Conservation (phyloP, 2,797 vertebrate species). For the Streptopelia turtur region DNA sequence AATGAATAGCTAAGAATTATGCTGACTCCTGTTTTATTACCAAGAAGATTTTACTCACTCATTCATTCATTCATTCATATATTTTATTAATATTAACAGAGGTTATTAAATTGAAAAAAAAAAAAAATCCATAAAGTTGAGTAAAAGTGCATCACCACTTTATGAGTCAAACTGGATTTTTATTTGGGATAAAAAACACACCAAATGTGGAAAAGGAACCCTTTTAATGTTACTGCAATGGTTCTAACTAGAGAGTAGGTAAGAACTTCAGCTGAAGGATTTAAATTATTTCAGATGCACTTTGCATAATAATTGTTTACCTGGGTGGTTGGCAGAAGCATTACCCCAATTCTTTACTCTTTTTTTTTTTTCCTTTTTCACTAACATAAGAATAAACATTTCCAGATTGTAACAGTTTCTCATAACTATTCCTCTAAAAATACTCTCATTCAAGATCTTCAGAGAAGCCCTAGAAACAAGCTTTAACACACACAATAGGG, state of each 20-base stretch:
- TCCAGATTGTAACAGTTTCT: neutral
- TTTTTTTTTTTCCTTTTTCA: neutral
- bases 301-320: slow-evolving; percentile 12
- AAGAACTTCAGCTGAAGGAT: neutral
- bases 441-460: neutral
- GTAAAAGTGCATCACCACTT: neutral
- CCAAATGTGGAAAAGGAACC: neutral
- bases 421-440: neutral
- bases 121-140: neutral
- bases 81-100: neutral
- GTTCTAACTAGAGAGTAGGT: neutral
- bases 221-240: neutral
- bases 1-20: neutral
- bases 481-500: neutral
- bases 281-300: slow-evolving; percentile 10
- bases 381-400: neutral
- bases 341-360: neutral
- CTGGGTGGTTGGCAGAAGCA: neutral
- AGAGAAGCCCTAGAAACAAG: neutral
- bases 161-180: neutral
- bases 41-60: neutral
- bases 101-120: neutral
- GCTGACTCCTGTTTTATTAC: neutral
- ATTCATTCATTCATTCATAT: neutral
- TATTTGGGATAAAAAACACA: neutral